Conservation (phyloP, 2,113 vertebrate species). For the Tyto alba region DNA sequence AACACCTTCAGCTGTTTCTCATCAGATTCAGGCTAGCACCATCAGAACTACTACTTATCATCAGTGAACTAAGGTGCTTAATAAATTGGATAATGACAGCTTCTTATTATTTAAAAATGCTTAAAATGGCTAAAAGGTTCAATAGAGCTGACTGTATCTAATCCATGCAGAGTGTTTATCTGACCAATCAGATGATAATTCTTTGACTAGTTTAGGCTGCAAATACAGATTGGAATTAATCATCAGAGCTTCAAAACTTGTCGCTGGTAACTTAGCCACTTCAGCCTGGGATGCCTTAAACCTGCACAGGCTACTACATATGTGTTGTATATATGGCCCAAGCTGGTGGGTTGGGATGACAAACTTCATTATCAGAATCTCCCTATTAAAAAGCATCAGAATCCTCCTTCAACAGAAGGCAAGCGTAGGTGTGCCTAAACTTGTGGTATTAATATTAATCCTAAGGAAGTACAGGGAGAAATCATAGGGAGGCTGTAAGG, state of each 20-base stretch:
- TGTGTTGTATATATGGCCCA: no score
- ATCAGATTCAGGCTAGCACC: not conserved
- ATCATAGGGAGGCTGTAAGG: not conserved
- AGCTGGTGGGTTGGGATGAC: not conserved
- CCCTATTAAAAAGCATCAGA: not conserved
- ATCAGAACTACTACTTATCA: not conserved
- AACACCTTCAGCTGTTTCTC: not conserved
- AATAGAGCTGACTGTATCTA: not conserved
- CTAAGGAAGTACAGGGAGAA: not conserved
- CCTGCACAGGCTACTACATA: not conserved
- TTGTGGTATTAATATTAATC: not conserved
- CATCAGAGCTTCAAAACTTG: not conserved
- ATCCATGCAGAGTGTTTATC: not conserved
- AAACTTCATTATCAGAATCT: not conserved
- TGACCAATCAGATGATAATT: not conserved
- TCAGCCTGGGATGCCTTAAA: not conserved
- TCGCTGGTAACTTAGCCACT: not conserved
- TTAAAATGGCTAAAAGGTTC: not conserved
- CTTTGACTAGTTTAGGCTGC: not conserved
- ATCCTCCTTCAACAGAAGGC: not conserved
- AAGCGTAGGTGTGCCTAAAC: not conserved
- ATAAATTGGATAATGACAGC: not conserved
- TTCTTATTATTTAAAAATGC: not conserved
- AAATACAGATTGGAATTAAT: not conserved
- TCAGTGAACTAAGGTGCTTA: not conserved